These are phyloP conservation scores for Hippoglossus hippoglossus DNA, from an alignment of 2,797 vertebrate genomes.

Conservation along the genomic window DNA sequence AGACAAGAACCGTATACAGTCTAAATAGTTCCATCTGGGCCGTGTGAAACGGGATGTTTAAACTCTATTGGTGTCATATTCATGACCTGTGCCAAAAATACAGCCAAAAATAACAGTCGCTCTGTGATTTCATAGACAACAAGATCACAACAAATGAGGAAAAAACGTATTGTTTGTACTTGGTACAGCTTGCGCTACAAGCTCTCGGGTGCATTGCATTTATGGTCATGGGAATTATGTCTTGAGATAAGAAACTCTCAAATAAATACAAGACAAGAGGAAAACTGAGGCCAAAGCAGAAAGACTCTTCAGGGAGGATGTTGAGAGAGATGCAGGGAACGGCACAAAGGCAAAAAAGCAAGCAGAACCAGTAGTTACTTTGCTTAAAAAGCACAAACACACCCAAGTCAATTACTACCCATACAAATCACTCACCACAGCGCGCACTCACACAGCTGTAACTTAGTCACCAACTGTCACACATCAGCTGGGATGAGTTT, in stretches of 20 bases:
- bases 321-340: conserved; percentile 32
- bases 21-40: conserved; percentile 70
- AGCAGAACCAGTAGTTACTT: conserved; percentile 80
- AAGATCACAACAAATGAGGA: conserved; percentile 51
- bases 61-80: conserved; percentile 73
- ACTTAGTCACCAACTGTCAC: conserved; percentile 77
- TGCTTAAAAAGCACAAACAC: conserved; percentile 78
- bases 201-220: conserved; percentile 23
- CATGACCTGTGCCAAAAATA: conserved; percentile 49
- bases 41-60: conserved; percentile 82
- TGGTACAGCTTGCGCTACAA: conserved; percentile 41
- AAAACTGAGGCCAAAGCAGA: conserved; percentile 53
- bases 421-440: conserved; percentile 79
- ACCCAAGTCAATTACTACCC: conserved; percentile 87
- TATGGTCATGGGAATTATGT: conserved; percentile 31
- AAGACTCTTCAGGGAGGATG: conserved; percentile 43
- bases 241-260: conserved; percentile 54
- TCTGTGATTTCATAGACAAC: conserved; percentile 63
- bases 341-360: conserved; percentile 65
- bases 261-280: conserved; percentile 58
- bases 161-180: conserved; percentile 55
- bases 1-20: conserved; percentile 56
- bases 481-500: conserved; percentile 67
- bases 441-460: conserved; percentile 62
- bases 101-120: conserved; percentile 74